Evolutionary conservation across 2,888 invertebrate genomes (phyloP), one percentile per base, ranked within the genome.

Genomic region (Stenolophus ochropezus): DNA sequence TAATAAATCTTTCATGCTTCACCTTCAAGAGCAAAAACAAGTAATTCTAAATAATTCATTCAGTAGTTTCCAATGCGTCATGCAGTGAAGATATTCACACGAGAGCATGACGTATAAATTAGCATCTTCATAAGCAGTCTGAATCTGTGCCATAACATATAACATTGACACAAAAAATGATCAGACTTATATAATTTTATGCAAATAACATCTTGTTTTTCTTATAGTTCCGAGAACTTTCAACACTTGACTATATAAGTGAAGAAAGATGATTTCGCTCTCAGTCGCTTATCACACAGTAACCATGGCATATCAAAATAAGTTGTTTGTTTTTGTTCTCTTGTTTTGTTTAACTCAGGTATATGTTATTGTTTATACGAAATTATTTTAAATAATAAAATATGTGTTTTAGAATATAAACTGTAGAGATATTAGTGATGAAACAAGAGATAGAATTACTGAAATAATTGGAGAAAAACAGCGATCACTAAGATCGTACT

Each of bases 381-480:
- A n/a, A 8, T 33, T 33, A 2, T 33, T 33, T 42, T 20, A 53
- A 56, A 8, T 20, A 21, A 2, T 21, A 56, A 56, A 53, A 51
- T 16, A 51, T 21, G 18, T 8, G 27, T 69, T 69, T 69, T 14
- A 69, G 65, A 69, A 3, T 51, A 49, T 49, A 20, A n/a, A 18
- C 2, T 47, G 73, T 14, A 5, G 2, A 6, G 49, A 73, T n/a
- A 2, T 49, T 5, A 20, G 21, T n/a, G 11, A 16, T 5, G 73
- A 73, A 49, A 25, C 51, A 2, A 47, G 21, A 23, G 51, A 25
- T 0, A 73, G 49, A 73, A 49, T 73, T 21, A 73, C 8, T 16
- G 20, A 73, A n/a, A 21, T 73, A 23, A 6, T 73, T 4, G 73
- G 73, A 49, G 20, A 8, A 73, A 73, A 21, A 49, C 47, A 49